These are phyloP conservation scores for Cepaea hortensis DNA, from an alignment of 2,888 invertebrate genomes.

Conservation along the genomic window DNA sequence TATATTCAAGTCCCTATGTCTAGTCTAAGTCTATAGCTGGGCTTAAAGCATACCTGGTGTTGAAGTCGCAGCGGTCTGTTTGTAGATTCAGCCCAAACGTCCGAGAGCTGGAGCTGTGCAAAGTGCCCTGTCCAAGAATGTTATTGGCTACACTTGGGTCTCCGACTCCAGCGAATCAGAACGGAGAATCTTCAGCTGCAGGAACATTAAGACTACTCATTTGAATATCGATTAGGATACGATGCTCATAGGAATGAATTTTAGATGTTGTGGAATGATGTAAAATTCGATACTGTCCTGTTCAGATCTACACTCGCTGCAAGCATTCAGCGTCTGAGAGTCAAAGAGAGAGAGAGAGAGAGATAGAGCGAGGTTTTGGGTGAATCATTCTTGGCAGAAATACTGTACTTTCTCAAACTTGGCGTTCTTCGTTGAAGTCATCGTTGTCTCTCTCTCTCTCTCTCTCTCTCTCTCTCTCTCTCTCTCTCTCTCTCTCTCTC, in stretches of 20 bases:
- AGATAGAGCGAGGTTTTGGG: no score
- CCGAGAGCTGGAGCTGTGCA: not conserved
- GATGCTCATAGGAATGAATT: slow-evolving; percentile 28
- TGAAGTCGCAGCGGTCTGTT: not conserved
- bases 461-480: no score
- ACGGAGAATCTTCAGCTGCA: not conserved
- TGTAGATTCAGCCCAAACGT: not conserved
- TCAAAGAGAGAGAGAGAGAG: no score
- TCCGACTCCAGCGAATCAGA: slow-evolving; percentile 21
- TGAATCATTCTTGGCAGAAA: no score
- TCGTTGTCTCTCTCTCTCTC: no score
- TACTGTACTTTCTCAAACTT: no score
- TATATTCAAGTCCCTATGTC: not conserved
- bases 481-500: no score
- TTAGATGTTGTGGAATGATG: slow-evolving; percentile 17
- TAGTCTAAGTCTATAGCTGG: not conserved
- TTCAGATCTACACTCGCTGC: not conserved
- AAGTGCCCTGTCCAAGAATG: slow-evolving; percentile 2
- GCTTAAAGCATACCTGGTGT: not conserved
- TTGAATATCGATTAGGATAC: slow-evolving; percentile 26
- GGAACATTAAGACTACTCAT: not conserved
- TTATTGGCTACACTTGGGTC: slow-evolving; percentile 9
- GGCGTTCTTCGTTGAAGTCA: no score
- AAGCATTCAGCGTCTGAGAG: not conserved
- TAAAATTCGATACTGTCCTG: not conserved